Conservation (phyloP, 2,113 vertebrate genomes). For the Ivindomyrus marchei region DNA sequence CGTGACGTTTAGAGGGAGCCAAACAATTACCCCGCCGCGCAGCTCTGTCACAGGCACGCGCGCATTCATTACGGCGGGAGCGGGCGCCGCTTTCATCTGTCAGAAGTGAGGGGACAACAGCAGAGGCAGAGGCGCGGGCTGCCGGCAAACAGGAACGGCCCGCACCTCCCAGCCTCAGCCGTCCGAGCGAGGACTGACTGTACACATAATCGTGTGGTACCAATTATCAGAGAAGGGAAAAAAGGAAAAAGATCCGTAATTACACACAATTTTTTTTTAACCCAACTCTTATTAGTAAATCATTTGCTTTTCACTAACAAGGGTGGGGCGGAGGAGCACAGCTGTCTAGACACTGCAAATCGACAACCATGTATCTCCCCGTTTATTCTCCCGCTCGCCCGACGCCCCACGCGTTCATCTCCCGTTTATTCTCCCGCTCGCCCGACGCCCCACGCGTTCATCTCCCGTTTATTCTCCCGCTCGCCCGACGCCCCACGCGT, state of each 20-base stretch:
- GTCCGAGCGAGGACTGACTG: constrained; percentile 91
- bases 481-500: constrained; percentile 17
- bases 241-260: constrained; percentile 86
- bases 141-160: constrained; percentile 30
- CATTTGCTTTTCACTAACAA: constrained; percentile 64
- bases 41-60: constrained; percentile 85
- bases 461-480: constrained; percentile 28
- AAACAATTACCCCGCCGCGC: constrained; percentile 83
- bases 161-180: constrained; percentile 29
- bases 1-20: constrained; percentile 74
- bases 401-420: constrained; percentile 17
- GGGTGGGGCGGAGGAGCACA: constrained; percentile 7
- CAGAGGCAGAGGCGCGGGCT: constrained; percentile 71
- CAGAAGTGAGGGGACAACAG: constrained; percentile 75
- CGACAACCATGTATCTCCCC: background rate
- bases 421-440: constrained; percentile 23
- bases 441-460: constrained; percentile 8
- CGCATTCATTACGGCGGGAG: constrained; percentile 79
- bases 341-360: background rate
- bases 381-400: background rate
- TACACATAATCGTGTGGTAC: constrained; percentile 97
- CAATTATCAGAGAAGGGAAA: constrained; percentile 97
- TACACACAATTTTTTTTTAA: constrained; percentile 88
- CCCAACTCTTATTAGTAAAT: constrained; percentile 92
- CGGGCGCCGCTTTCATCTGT: constrained; percentile 79